A percentile compares a stretch with the other conserved stretches of the same genome.
These are phyloP conservation scores for Campoplex nolae DNA, from an alignment of 2,888 invertebrate species.

Conservation along the genomic window DNA sequence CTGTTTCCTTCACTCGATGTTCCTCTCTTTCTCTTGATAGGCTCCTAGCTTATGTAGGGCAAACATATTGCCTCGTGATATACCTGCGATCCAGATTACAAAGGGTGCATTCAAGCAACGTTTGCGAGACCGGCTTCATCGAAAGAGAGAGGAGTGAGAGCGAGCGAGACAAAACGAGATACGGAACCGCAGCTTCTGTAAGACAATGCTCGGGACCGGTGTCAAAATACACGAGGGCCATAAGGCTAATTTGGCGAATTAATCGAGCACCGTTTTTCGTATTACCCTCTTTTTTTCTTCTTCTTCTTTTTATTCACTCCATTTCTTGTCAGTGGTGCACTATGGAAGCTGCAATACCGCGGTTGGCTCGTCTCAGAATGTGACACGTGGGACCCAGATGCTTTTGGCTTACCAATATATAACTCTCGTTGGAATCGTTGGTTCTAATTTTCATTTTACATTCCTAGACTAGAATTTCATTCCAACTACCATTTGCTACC, in stretches of 20 bases:
- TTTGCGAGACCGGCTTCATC: constrained; percentile 32
- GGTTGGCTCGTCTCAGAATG: not conserved
- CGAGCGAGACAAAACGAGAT: constrained; percentile 28
- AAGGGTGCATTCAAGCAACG: constrained; percentile 69
- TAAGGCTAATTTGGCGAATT: constrained; percentile 83
- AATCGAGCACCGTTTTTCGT: constrained; percentile 68
- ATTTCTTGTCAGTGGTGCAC: constrained; percentile 46
- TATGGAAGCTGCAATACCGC: constrained; percentile 8
- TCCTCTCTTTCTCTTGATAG: constrained; percentile 17
- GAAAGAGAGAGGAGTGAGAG: constrained; percentile 42
- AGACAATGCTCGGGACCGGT: constrained; percentile 73
- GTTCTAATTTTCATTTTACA: not conserved
- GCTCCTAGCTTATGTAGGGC: constrained; percentile 49
- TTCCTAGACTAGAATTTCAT: too few species aligned
- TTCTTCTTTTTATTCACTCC: constrained; percentile 16
- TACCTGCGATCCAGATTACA: constrained; percentile 66
- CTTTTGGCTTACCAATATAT: not conserved
- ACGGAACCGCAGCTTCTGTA: constrained; percentile 33
- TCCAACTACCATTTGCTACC: too few species aligned
- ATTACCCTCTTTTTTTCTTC: constrained; percentile 40
- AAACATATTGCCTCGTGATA: constrained; percentile 69
- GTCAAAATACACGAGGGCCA: constrained; percentile 82
- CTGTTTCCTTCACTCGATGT: constrained; percentile 18
- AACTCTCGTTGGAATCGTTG: not conserved
- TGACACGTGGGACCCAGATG: not conserved